Evolutionary conservation across 1,140 invertebrate genomes (phyloP).

Genomic region (Pristionchus pacificus): DNA sequence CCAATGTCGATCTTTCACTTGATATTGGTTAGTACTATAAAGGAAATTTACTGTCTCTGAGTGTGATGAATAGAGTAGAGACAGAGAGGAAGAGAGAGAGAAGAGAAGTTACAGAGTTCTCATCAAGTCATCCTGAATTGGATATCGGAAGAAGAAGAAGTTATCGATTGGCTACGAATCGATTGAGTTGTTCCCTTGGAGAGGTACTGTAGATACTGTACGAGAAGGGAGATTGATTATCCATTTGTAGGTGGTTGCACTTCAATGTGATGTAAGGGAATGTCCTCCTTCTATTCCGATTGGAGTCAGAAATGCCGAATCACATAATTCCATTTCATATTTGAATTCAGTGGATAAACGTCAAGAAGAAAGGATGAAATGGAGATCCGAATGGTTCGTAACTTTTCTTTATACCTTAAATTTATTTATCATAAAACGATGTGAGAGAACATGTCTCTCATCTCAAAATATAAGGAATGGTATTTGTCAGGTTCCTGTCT

Average conservation of each 20-base stretch:
- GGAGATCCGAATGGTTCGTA: not conserved
- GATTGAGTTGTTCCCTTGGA: not conserved
- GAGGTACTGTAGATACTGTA: not conserved
- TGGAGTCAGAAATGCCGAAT: not conserved
- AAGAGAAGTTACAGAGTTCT: no score
- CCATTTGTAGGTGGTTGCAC: no score
- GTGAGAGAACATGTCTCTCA: no score
- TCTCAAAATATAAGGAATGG: no score
- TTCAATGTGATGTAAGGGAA: not conserved
- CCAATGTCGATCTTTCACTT: no score
- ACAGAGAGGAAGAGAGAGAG: not conserved
- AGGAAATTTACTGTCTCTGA: no score
- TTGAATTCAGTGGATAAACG: not conserved
- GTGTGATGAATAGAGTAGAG: no score
- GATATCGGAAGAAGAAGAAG: not conserved
- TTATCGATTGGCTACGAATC: not conserved
- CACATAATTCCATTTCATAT: not conserved
- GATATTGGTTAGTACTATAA: no score
- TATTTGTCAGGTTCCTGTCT: not conserved
- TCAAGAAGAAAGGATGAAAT: not conserved
- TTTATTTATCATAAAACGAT: not conserved
- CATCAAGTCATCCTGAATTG: no score
- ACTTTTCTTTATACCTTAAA: not conserved
- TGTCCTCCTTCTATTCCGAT: not conserved
- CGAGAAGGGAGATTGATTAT: not conserved